Conservation (phyloP, 2,797 vertebrate species). For the Gorsachius magnificus region DNA sequence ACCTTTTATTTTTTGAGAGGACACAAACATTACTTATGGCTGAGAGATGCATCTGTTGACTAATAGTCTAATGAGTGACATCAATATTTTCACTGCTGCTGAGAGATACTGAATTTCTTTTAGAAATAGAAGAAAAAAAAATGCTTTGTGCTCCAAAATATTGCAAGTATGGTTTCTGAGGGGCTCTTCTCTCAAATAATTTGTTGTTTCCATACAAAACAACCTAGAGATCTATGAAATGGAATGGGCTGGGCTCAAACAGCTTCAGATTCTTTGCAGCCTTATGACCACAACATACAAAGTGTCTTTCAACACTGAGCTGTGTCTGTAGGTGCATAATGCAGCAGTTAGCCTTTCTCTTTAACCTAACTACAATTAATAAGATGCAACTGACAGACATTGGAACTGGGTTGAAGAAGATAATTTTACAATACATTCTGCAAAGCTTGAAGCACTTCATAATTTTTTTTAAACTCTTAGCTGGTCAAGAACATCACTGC, state of each 20-base stretch:
- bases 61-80: background rate
- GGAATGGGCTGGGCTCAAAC: background rate
- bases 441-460: background rate
- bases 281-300: background rate
- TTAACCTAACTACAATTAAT: background rate
- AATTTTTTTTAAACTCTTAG: background rate
- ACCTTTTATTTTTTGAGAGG: background rate
- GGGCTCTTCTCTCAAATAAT: background rate
- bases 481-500: background rate
- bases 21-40: accelerated
- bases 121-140: background rate
- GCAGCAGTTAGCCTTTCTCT: background rate
- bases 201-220: background rate
- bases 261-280: background rate
- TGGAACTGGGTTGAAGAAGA: background rate
- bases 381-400: background rate
- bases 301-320: background rate
- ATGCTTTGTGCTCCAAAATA: background rate
- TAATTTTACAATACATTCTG: background rate
- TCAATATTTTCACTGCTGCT: background rate
- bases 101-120: background rate
- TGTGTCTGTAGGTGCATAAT: background rate
- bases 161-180: background rate
- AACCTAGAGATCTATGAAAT: background rate
- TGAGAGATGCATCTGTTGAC: background rate